These are phyloP conservation scores for Erebia ligea DNA, from an alignment of 2,888 invertebrate species.

Conservation along the genomic window DNA sequence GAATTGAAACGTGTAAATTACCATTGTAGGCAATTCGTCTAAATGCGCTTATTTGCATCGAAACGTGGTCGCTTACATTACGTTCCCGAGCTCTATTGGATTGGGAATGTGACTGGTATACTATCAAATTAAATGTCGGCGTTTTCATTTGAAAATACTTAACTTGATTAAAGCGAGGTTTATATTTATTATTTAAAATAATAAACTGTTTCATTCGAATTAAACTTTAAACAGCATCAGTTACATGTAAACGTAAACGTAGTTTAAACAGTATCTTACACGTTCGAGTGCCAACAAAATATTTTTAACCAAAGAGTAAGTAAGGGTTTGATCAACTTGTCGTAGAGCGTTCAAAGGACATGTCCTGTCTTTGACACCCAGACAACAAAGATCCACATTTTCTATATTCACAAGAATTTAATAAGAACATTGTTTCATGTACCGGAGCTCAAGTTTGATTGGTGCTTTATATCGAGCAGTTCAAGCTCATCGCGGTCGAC, in stretches of 20 bases:
- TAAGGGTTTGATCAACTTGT: constrained; percentile 58
- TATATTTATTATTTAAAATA: not conserved
- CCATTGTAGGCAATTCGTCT: constrained; percentile 69
- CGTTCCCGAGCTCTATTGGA: constrained; percentile 53
- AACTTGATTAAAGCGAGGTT: not conserved
- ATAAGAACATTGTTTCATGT: constrained; percentile 56
- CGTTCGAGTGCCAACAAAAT: constrained; percentile 63
- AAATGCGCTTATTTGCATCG: constrained; percentile 75
- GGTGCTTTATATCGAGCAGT: constrained; percentile 66
- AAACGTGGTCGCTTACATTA: constrained; percentile 68
- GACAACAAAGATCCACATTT: constrained; percentile 48
- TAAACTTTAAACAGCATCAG: no score
- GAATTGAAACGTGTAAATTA: constrained; percentile 76
- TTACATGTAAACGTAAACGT: no score
- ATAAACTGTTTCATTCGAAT: no score
- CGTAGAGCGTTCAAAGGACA: constrained; percentile 55
- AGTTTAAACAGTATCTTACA: no score
- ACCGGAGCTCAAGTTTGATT: constrained; percentile 57
- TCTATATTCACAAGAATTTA: constrained; percentile 48
- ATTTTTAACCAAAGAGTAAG: constrained; percentile 54
- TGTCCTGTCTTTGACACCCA: constrained; percentile 56
- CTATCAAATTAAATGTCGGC: constrained; percentile 3
- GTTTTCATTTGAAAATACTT: not conserved
- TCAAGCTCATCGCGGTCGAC: constrained; percentile 71
- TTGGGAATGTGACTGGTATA: constrained; percentile 54